A percentile compares a stretch with the other conserved stretches of the same genome.
Conservation (phyloP, 1,140 invertebrate genomes). For the Drosophila elegans region DNA sequence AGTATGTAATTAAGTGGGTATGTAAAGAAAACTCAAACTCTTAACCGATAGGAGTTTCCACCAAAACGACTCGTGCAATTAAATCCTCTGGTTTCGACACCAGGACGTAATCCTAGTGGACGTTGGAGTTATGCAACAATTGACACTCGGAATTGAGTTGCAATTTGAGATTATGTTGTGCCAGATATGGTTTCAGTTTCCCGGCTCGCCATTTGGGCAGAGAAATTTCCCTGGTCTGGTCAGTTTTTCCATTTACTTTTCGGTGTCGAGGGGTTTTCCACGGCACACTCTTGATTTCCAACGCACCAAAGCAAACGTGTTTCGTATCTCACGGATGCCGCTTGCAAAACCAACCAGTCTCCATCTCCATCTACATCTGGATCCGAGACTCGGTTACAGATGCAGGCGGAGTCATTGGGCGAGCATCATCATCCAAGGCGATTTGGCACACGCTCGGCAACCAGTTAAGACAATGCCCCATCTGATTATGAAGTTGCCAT, state of each 20-base stretch:
- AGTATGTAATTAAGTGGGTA: slow-evolving; percentile 20
- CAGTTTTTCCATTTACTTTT: slow-evolving; percentile 56
- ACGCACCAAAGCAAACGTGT: slow-evolving; percentile 66
- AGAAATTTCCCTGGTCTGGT: slow-evolving; percentile 51
- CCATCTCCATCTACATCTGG: slow-evolving; percentile 10
- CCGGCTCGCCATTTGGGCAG: slow-evolving; percentile 62
- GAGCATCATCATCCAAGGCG: slow-evolving; percentile 54
- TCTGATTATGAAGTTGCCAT: slow-evolving; percentile 57
- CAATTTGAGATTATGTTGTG: slow-evolving; percentile 46
- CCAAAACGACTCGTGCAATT: slow-evolving; percentile 25
- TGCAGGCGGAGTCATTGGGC: slow-evolving; percentile 51
- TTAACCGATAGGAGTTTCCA: slow-evolving; percentile 21
- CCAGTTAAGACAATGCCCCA: slow-evolving; percentile 54
- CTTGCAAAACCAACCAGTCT: slow-evolving; percentile 70
- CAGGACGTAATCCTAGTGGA: slow-evolving; percentile 23
- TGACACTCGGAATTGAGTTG: slow-evolving; percentile 49
- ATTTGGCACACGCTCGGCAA: slow-evolving; percentile 59
- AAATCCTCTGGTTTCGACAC: slow-evolving; percentile 21
- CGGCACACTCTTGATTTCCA: slow-evolving; percentile 70
- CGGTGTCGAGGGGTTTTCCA: slow-evolving; percentile 32
- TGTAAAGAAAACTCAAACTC: slow-evolving; percentile 3
- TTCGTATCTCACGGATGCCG: slow-evolving; percentile 79
- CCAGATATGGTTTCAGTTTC: slow-evolving; percentile 46
- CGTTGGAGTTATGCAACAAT: slow-evolving; percentile 47
- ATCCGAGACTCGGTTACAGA: slow-evolving; percentile 34